Conservation (phyloP, 37 sponge, comb jelly and placozoan genomes). For the Crambe crambe region DNA sequence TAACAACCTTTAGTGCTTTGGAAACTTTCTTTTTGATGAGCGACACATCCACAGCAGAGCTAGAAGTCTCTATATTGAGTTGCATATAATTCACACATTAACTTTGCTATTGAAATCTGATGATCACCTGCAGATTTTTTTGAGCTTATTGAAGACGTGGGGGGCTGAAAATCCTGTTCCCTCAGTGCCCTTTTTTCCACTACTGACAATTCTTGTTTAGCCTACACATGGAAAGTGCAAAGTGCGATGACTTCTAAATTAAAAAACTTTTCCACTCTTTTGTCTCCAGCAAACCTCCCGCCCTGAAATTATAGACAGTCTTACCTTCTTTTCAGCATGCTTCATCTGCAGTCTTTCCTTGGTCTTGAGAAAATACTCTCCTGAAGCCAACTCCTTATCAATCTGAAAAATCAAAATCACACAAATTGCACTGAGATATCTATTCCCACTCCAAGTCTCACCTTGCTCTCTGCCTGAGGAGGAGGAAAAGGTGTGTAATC, state of each 20-base stretch:
- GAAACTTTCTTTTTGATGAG: conserved; percentile 28
- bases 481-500: conserved; percentile 98
- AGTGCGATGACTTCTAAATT: no score
- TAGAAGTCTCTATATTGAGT: no score
- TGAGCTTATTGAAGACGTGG: no score
- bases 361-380: conserved; percentile 98
- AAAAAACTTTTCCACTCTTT: neutral
- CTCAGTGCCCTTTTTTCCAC: conserved; percentile 25
- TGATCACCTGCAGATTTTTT: no score
- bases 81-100: no score
- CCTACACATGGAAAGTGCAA: conserved; percentile 22
- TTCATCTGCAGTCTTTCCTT: conserved; percentile 71
- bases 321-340: conserved; percentile 20
- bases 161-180: conserved; percentile 17
- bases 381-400: conserved; percentile 94
- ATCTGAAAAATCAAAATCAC: conserved; percentile 45
- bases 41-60: neutral
- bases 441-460: conserved; percentile 20
- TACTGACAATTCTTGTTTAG: conserved; percentile 9
- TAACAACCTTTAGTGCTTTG: conserved; percentile 15
- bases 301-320: neutral
- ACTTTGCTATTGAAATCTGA: no score
- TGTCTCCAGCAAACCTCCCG: neutral
- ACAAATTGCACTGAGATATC: no score
- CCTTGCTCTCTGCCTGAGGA: conserved; percentile 97